These are phyloP conservation scores for Epicampocera succincta DNA, from an alignment of 2,888 invertebrate species.

Conservation along the genomic window DNA sequence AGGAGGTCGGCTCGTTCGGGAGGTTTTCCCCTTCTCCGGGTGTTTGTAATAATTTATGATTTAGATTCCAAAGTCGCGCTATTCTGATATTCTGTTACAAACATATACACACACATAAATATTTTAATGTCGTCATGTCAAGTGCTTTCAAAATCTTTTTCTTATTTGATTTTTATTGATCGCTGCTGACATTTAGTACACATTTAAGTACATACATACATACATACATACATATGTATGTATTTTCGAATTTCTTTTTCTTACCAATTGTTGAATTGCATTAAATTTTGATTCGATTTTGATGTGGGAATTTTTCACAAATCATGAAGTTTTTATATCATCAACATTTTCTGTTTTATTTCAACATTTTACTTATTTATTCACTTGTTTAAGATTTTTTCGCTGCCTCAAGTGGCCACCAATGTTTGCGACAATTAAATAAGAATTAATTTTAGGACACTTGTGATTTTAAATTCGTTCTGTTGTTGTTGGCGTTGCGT, in stretches of 20 bases:
- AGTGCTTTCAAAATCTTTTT: constrained; percentile 44
- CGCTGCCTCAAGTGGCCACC: constrained; percentile 74
- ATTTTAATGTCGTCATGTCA: constrained; percentile 48
- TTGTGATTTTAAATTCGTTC: constrained; percentile 46
- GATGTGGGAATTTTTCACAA: constrained; percentile 73
- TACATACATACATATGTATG: too few relatives aligned
- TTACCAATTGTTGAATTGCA: constrained; percentile 49
- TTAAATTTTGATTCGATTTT: constrained; percentile 72
- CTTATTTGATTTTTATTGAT: constrained; percentile 54
- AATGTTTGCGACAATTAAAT: constrained; percentile 78
- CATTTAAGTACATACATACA: neutral
- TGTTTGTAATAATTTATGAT: constrained; percentile 37
- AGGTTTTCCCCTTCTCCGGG: neutral
- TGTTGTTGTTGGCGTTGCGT: constrained; percentile 7
- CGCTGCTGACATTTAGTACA: constrained; percentile 60
- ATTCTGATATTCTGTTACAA: constrained; percentile 36
- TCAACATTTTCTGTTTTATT: constrained; percentile 69
- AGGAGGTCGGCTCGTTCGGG: neutral
- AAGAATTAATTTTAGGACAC: constrained; percentile 75
- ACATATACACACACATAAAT: constrained; percentile 12
- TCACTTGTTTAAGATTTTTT: constrained; percentile 37
- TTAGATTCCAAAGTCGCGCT: constrained; percentile 15
- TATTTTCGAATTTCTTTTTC: constrained; percentile 23
- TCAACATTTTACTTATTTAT: constrained; percentile 65
- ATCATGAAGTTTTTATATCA: constrained; percentile 61